These are phyloP conservation scores for Cosmia trapezina DNA, from an alignment of 2,888 invertebrate genomes.

Conservation along the genomic window DNA sequence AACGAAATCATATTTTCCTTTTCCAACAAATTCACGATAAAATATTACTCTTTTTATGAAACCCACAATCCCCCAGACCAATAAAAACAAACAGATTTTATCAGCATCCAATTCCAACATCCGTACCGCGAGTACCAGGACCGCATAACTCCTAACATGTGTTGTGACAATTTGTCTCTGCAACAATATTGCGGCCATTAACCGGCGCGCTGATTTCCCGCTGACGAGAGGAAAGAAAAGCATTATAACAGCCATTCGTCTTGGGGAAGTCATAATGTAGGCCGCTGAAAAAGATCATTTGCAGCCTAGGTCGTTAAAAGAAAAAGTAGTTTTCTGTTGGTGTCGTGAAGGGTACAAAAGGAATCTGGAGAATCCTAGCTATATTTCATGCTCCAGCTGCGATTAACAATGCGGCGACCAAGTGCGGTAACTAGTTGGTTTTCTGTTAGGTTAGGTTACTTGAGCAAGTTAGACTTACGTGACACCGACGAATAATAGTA, in stretches of 20 bases:
- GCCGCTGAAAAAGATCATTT: slow-evolving; percentile 39
- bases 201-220: slow-evolving; percentile 61
- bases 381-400: slow-evolving; percentile 4
- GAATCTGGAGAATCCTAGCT: neutral
- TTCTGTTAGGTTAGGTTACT: neutral
- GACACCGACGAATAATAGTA: no score
- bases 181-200: slow-evolving; percentile 70
- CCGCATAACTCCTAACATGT: slow-evolving; percentile 69
- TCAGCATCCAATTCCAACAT: slow-evolving; percentile 23
- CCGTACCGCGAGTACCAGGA: slow-evolving; percentile 54
- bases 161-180: slow-evolving; percentile 76
- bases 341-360: slow-evolving; percentile 15
- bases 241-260: slow-evolving; percentile 44
- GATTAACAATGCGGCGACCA: neutral
- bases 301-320: slow-evolving; percentile 23
- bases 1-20: slow-evolving; percentile 15
- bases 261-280: slow-evolving; percentile 36
- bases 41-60: slow-evolving; percentile 11
- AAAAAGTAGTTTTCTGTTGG: slow-evolving; percentile 22
- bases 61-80: neutral
- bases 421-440: neutral
- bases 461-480: no score
- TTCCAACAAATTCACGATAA: slow-evolving; percentile 20
- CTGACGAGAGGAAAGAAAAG: slow-evolving; percentile 45
- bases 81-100: slow-evolving; percentile 30